A percentile compares a stretch with the other conserved stretches of the same genome.
These are phyloP conservation scores for Thermophis baileyi DNA, from an alignment of 2,113 vertebrate species.

Conservation along the genomic window DNA sequence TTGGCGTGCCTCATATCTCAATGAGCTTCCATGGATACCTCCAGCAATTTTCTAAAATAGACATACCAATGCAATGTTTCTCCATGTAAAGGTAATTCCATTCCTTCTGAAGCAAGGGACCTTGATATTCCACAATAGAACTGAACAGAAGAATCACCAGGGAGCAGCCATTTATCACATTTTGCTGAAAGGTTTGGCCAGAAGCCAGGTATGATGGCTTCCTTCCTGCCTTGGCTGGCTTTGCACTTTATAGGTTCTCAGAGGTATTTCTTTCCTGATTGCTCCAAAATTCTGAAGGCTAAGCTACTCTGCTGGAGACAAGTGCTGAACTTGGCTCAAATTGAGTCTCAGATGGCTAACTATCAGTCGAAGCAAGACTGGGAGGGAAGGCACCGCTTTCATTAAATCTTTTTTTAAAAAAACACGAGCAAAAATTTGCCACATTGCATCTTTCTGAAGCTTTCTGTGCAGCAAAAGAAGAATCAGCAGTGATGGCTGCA, in stretches of 20 bases:
- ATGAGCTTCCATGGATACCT: not conserved
- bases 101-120: not conserved
- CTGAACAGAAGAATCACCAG: not conserved
- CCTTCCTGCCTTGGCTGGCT: not conserved
- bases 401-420: not conserved
- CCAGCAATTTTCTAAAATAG: not conserved
- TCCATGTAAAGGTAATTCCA: not conserved
- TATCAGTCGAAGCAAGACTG: not conserved
- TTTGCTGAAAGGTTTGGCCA: conserved; percentile 5
- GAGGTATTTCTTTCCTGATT: not conserved
- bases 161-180: not conserved
- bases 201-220: not conserved
- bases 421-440: not conserved
- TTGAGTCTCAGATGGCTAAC: not conserved
- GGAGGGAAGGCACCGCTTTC: not conserved
- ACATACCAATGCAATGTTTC: not conserved
- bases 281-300: not conserved
- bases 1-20: not conserved
- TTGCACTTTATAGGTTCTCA: not conserved
- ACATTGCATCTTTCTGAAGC: not conserved
- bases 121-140: not conserved
- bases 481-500: too few relatives aligned
- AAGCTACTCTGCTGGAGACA: not conserved
- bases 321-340: not conserved
- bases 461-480: not conserved